Conservation (phyloP, 2,888 invertebrate species). For the Myopa tessellatipennis region DNA sequence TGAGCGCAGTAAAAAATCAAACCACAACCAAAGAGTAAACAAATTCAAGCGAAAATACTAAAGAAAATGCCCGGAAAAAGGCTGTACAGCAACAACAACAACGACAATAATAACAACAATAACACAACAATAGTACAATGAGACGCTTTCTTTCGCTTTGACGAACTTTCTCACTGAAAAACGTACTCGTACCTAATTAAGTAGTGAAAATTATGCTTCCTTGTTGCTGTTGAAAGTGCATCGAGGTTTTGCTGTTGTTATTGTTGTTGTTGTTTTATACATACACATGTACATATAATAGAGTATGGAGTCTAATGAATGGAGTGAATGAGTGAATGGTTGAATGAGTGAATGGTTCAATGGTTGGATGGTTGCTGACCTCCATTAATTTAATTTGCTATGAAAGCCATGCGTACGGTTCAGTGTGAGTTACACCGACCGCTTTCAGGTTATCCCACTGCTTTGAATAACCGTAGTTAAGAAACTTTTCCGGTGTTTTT, state of each 20-base stretch:
- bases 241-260: background rate
- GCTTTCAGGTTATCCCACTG: background rate
- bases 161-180: constrained; percentile 31
- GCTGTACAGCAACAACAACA: constrained; percentile 36
- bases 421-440: background rate
- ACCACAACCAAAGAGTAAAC: constrained; percentile 7
- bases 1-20: background rate
- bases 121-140: background rate
- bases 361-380: background rate
- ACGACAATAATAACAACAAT: constrained; percentile 21
- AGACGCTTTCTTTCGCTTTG: constrained; percentile 40
- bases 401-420: background rate
- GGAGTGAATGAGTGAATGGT: background rate
- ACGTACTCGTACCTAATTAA: constrained; percentile 51
- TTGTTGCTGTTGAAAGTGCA: constrained; percentile 49
- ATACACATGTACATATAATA: background rate
- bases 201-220: constrained; percentile 63
- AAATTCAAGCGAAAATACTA: constrained; percentile 19
- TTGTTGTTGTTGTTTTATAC: background rate
- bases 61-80: constrained; percentile 18
- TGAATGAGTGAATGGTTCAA: background rate
- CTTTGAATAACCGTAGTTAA: background rate
- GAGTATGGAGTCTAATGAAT: background rate
- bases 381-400: constrained; percentile 2
- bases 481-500: background rate